Evolutionary conservation across 2,888 invertebrate genomes (phyloP).

Genomic region (Agriopis marginaria): DNA sequence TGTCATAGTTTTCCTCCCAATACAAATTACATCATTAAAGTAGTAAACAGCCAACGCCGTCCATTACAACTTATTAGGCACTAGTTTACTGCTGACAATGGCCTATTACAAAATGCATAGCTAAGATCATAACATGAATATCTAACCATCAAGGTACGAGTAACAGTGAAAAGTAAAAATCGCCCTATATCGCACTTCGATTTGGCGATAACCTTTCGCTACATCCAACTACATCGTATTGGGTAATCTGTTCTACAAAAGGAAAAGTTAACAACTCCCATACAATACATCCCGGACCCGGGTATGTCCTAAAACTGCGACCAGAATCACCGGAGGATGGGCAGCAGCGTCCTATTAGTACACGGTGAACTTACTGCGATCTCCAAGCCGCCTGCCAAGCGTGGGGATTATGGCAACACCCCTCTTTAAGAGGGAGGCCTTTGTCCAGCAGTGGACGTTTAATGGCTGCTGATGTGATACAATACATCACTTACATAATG

Average conservation of each 20-base stretch:
- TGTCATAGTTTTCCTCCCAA: background rate
- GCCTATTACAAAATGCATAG: background rate
- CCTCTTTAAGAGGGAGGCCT: no score
- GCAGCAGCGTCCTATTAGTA: no score
- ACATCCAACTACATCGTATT: constrained; percentile 36
- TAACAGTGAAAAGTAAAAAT: constrained; percentile 21
- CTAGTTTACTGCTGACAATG: background rate
- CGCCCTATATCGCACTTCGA: constrained; percentile 26
- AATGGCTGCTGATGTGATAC: no score
- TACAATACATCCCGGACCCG: constrained; percentile 38
- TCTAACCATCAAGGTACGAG: background rate
- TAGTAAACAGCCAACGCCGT: background rate
- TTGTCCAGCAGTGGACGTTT: no score
- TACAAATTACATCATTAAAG: background rate
- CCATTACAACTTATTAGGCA: background rate
- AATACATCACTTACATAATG: constrained; percentile 27
- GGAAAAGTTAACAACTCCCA: constrained; percentile 34
- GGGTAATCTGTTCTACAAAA: constrained; percentile 27
- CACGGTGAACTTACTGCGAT: no score
- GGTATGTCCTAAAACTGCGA: no score
- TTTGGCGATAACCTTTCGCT: constrained; percentile 38
- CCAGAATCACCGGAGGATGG: no score
- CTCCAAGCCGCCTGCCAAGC: no score
- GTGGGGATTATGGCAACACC: no score
- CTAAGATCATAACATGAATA: constrained; percentile 8